Evolutionary conservation across 2,888 invertebrate species (phyloP).

Genomic region (Ectemnius cavifrons): DNA sequence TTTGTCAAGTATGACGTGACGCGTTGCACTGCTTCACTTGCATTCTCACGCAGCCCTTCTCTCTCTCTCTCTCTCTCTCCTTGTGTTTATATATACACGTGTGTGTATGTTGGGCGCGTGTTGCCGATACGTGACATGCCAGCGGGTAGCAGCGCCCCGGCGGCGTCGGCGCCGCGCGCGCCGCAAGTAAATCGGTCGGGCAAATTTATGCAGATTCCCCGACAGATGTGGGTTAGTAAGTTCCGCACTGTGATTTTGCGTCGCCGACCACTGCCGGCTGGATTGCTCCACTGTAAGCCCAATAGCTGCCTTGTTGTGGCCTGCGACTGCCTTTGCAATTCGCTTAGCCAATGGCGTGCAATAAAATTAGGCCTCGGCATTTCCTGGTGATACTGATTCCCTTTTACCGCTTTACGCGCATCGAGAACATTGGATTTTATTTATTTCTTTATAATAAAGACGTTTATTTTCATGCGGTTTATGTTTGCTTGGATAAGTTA

Average conservation of each 20-base stretch:
- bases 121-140: too few species aligned
- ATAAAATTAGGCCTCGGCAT: too few species aligned
- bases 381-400: too few species aligned
- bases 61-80: not conserved
- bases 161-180: not conserved
- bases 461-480: too few species aligned
- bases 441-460: too few species aligned
- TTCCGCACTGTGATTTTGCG: slow-evolving; percentile 7
- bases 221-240: slow-evolving; percentile 10
- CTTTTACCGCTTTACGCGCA: too few species aligned
- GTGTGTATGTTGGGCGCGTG: too few species aligned
- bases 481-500: too few species aligned
- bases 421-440: too few species aligned
- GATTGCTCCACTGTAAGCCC: not conserved
- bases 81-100: too few species aligned
- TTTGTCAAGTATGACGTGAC: slow-evolving; percentile 4
- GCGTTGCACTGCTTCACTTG: slow-evolving; percentile 6
- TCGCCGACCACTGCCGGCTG: not conserved
- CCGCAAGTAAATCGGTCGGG: slow-evolving; percentile 3
- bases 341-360: too few species aligned
- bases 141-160: not conserved
- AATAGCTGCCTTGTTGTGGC: not conserved
- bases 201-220: slow-evolving; percentile 10
- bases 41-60: not conserved
- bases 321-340: not conserved